Base-by-base conservation (phyloP, 2,113 vertebrate genomes). In the Hyla sarda region DNA sequence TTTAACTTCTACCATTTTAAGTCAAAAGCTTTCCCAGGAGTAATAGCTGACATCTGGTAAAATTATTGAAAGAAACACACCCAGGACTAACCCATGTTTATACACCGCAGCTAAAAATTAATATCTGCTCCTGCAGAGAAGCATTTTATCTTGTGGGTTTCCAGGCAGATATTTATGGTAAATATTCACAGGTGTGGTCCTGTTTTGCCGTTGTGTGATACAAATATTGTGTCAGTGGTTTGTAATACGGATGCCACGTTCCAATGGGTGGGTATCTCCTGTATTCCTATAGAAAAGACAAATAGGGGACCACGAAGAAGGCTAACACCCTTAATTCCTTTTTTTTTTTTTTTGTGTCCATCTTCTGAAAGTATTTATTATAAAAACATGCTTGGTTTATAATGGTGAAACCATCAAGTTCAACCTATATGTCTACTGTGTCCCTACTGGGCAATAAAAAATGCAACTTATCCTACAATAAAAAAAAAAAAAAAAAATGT, bases 1-100 rank as follows among this genome's bases (percentile, higher is more conserved):
- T 71, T 41, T 85, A 74, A 89, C 72, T 77, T 87, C 17, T 1
- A 88, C 50, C n/a, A 86, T 87, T 91, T 86, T 76, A 90, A 87
- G 72, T 0, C 13, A n/a, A 89, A 76, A 21, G 58, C 54, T 83
- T 80, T 60, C 87, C 69, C 17, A 72, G 32, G 34, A 89, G 41
- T 12, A 73, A 88, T 85, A 89, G 86, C 14, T 47, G 32, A 72
- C n/a, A 67, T 86, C 65, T 89, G 88, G 86, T 88, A 71, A 87
- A 89, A 82, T 90, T 87, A 82, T 58, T 37, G 54, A 28, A 12
- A 75, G 87, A 88, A 87, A 83, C 45, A 73, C n/a, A 34, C 45
- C 65, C 48, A 41, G 0, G 0, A 82, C 12, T 81, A 16, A 21
- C 28, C 47, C 17, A 82, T 28, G 58, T 0, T 16, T 30, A 60